Evolutionary conservation across 2,797 vertebrate species (phyloP).

Genomic region (Martes flavigula): DNA sequence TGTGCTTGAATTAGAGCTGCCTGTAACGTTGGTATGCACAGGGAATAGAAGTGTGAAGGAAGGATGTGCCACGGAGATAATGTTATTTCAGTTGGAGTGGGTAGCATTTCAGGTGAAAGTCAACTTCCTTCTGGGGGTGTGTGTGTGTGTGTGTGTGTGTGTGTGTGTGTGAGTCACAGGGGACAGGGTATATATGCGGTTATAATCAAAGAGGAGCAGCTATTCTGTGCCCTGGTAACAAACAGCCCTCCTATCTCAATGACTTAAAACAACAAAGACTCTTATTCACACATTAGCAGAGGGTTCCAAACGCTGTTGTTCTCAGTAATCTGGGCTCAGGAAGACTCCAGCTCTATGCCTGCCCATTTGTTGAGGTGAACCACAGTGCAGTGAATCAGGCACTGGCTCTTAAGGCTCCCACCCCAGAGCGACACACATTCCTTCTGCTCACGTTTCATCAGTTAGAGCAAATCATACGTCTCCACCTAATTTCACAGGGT

Average conservation of each 20-base stretch:
- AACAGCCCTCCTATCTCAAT: neutral
- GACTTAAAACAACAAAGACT: neutral
- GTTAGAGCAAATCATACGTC: neutral
- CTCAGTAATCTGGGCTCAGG: neutral
- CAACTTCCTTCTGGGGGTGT: neutral
- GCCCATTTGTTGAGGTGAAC: neutral
- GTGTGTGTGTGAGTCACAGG: neutral
- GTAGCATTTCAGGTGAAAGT: neutral
- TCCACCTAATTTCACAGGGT: conserved; percentile 16
- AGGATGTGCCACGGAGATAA: neutral
- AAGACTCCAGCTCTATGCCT: neutral
- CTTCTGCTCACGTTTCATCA: neutral
- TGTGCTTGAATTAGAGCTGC: conserved; percentile 49
- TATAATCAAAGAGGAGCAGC: neutral
- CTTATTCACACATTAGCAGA: neutral
- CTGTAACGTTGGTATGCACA: conserved; percentile 2
- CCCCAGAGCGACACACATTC: neutral
- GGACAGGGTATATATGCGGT: neutral
- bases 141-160: neutral
- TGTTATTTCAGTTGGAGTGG: neutral
- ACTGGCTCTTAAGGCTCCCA: neutral
- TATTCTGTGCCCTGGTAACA: neutral
- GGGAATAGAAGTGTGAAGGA: neutral
- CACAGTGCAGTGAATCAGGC: neutral
- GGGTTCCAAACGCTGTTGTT: neutral